phyloP scores from a whole-genome alignment of 2,113 vertebrate species.

The Mormyrus lacerda region DNA sequence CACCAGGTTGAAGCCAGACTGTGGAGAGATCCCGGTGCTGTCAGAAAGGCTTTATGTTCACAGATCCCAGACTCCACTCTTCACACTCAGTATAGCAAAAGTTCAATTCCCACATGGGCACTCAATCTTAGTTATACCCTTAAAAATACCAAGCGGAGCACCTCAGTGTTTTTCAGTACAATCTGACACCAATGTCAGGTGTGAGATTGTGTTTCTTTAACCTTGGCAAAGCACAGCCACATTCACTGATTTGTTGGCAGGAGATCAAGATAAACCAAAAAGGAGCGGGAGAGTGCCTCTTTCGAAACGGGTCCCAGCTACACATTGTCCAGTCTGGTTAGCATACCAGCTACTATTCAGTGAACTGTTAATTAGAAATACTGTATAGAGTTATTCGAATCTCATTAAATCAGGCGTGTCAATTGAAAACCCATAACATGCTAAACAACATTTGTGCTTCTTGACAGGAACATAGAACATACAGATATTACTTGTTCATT shows the following conservation, averaged over 20 bases:
- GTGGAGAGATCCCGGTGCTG: background rate
- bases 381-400: background rate
- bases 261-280: background rate
- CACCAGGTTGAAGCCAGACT: constrained; percentile 94
- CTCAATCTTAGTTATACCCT: background rate
- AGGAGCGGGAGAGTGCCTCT: background rate
- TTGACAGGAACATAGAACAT: background rate
- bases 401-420: background rate
- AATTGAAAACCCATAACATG: background rate
- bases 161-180: background rate
- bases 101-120: background rate
- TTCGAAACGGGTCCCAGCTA: background rate
- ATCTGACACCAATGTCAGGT: background rate
- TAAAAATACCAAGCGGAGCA: background rate
- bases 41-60: background rate
- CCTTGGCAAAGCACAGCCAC: background rate
- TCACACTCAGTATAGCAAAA: background rate
- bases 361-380: background rate
- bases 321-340: background rate
- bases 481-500: background rate
- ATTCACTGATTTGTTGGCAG: background rate
- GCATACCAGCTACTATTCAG: background rate
- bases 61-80: background rate
- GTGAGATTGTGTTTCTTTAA: background rate
- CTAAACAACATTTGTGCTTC: background rate